Evolutionary conservation across 1,140 invertebrate species (phyloP).

Genomic region (Drosophila ficusphila): DNA sequence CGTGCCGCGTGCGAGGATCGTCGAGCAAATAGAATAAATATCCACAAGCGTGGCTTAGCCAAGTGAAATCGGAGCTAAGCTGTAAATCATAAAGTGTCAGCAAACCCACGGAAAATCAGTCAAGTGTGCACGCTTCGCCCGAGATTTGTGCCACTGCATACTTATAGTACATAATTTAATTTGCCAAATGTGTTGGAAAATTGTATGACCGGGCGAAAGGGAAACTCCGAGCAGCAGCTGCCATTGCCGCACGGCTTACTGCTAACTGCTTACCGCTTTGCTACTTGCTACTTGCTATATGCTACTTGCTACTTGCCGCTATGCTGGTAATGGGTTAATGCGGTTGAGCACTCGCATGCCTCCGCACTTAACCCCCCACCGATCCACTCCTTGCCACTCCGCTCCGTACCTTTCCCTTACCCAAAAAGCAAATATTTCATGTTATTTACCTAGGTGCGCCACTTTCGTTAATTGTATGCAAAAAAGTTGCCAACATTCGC

Average conservation of each 20-base stretch:
- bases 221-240: slow-evolving; percentile 47
- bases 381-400: background rate
- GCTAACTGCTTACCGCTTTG: slow-evolving; percentile 67
- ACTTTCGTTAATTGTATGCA: slow-evolving; percentile 82
- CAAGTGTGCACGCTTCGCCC: slow-evolving; percentile 66
- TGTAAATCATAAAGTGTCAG: slow-evolving; percentile 74
- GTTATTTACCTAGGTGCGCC: slow-evolving; percentile 73
- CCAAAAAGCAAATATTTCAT: slow-evolving; percentile 49
- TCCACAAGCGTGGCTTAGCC: slow-evolving; percentile 12
- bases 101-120: slow-evolving; percentile 49
- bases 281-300: no score
- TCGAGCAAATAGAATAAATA: slow-evolving; percentile 26
- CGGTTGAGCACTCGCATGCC: slow-evolving; percentile 62
- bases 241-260: slow-evolving; percentile 14
- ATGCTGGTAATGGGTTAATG: slow-evolving; percentile 80
- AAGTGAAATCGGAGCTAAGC: slow-evolving; percentile 27
- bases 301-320: no score
- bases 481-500: slow-evolving; percentile 74
- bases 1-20: slow-evolving; percentile 41
- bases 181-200: slow-evolving; percentile 81
- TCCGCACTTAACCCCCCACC: slow-evolving; percentile 5
- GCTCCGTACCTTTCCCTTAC: no score
- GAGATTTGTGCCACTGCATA: slow-evolving; percentile 47
- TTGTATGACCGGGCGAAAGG: slow-evolving; percentile 67
- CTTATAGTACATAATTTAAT: slow-evolving; percentile 69